Percentiles rank a stretch among this genome's conserved stretches.
Evolutionary conservation across 2,797 vertebrate species (phyloP).

Genomic region (Sebastes elongatus): DNA sequence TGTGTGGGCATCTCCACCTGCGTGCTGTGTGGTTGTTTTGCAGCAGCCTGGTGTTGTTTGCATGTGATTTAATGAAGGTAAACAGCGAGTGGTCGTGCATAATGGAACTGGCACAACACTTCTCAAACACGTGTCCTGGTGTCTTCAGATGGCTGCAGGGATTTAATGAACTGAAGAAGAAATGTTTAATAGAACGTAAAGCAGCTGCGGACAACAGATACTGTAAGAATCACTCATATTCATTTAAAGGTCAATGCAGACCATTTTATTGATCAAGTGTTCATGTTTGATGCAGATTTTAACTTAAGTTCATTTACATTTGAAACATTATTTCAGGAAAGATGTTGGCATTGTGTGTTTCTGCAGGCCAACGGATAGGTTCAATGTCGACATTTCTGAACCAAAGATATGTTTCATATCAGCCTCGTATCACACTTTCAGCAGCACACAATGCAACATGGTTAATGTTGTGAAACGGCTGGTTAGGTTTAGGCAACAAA

Average conservation of each 20-base stretch:
- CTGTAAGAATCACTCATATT: no score
- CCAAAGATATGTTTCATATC: background rate
- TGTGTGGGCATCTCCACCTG: background rate
- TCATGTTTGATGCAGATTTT: background rate
- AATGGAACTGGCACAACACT: background rate
- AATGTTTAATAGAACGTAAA: background rate
- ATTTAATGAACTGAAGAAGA: no score
- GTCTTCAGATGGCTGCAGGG: no score
- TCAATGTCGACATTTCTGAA: background rate
- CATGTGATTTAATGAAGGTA: background rate
- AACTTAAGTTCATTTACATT: background rate
- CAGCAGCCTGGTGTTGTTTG: background rate
- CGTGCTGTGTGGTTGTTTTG: background rate
- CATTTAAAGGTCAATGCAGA: no score
- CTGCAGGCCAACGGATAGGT: background rate
- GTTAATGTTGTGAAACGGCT: background rate
- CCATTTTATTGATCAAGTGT: rapidly evolving
- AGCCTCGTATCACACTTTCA: background rate
- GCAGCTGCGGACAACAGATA: background rate
- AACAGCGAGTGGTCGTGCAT: background rate
- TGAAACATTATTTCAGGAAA: background rate
- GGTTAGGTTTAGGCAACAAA: background rate
- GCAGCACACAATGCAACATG: no score
- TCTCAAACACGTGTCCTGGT: no score
- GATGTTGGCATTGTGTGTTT: background rate